Conservation (phyloP, 2,797 vertebrate genomes). For the Masticophis lateralis region DNA sequence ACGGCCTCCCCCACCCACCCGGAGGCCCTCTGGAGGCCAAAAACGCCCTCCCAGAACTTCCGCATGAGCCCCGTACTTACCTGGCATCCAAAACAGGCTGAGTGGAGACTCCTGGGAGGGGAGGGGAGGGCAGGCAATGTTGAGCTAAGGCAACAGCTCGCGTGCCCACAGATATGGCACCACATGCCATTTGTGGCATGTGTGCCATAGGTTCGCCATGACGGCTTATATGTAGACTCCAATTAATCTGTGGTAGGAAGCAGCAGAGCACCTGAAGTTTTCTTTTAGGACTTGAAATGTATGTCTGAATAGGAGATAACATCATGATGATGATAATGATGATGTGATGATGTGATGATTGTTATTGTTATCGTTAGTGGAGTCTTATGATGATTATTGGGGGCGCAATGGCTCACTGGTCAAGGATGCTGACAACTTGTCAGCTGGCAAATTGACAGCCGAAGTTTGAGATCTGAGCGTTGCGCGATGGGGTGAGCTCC, state of each 20-base stretch:
- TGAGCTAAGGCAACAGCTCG: no score
- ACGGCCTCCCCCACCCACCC: no score
- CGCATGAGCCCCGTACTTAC: no score
- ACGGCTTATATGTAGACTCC: neutral
- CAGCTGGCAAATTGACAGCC: neutral
- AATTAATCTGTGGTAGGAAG: slow-evolving; percentile 20
- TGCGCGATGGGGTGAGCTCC: neutral
- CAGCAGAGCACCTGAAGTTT: neutral
- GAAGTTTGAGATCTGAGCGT: neutral
- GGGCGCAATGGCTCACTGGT: neutral
- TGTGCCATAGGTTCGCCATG: no score
- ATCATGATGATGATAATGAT: neutral
- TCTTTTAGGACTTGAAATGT: neutral
- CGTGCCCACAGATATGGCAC: no score
- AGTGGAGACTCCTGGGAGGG: no score
- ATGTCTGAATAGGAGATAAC: neutral
- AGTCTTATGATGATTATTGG: neutral
- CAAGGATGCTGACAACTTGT: neutral
- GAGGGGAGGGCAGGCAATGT: no score
- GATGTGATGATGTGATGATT: neutral
- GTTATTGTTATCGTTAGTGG: neutral
- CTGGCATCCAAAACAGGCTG: no score
- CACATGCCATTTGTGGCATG: no score
- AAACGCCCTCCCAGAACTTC: no score
- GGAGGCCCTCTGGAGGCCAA: no score